A percentile compares a stretch with the other conserved stretches of the same genome.
phyloP scores from a whole-genome alignment of 2,113 vertebrate species.

The Pseudorhombus dupliciocellatus region DNA sequence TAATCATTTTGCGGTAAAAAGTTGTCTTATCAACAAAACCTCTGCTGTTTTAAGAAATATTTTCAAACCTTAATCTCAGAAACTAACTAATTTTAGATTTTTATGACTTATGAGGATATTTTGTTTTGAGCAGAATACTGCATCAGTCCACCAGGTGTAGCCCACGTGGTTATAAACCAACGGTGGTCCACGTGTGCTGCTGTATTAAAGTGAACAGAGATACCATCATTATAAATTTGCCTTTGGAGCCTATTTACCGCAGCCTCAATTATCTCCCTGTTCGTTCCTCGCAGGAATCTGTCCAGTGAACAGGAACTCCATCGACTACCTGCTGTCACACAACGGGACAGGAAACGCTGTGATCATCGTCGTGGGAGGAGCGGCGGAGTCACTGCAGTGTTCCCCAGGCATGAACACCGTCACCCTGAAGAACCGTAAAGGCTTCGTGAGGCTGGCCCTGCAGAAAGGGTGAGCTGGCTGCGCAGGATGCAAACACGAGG shows the following conservation, averaged over 20 bases:
- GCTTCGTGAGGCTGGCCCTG: slow-evolving; percentile 92
- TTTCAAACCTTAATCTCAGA: no score
- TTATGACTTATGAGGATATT: no score
- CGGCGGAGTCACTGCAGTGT: slow-evolving; percentile 93
- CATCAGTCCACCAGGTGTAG: no score
- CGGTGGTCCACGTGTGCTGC: no score
- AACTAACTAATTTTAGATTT: no score
- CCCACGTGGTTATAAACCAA: no score
- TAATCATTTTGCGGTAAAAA: not conserved
- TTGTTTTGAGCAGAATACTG: no score
- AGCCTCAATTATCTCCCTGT: not conserved
- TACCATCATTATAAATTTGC: no score
- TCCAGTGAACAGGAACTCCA: slow-evolving; percentile 93
- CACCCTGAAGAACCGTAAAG: slow-evolving; percentile 90
- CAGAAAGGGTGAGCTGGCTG: slow-evolving; percentile 86
- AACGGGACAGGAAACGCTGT: slow-evolving; percentile 93
- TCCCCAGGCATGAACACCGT: slow-evolving; percentile 88
- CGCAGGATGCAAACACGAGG: slow-evolving; percentile 10
- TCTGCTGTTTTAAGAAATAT: not conserved
- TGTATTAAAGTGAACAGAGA: no score
- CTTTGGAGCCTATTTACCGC: not conserved
- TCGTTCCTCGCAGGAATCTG: slow-evolving; percentile 86
- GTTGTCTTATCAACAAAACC: not conserved
- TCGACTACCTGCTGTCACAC: slow-evolving; percentile 92
- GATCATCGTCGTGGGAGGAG: slow-evolving; percentile 93